Evolutionary conservation across 2,888 invertebrate species (phyloP), one percentile per base, ranked within the genome.

Genomic region (Protula sp.): DNA sequence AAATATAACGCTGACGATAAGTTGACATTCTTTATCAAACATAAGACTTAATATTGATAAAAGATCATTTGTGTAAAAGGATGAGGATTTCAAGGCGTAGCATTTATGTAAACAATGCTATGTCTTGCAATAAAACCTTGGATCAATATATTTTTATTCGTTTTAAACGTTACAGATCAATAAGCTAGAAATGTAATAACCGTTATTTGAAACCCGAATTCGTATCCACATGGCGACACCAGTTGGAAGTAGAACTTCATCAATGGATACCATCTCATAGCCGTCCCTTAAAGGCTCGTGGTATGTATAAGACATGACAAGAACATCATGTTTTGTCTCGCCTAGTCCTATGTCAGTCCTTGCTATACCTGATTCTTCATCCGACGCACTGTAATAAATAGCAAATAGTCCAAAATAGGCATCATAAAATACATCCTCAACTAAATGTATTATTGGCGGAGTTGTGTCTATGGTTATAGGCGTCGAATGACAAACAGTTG

Each of bases 381-480:
- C 53, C 9, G 3, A 26, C 14, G 28, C 50, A 19, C 24, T 9
- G 24, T 50, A 50, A 22, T 50, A 50, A 5, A 50, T 22, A 5
- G 50, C 50, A 5, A 50, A 5, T 50, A 50, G 5, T 9, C 24
- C 50, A 50, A 50, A 50, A n/a, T 50, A 19, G 5, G 5, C 50
- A 50, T 50, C 50, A 50, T 22, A 50, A 24, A 50, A 50, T 5
- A 50, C 50, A 50, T 50, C 50, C 24, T 50, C 50, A 19, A 50
- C 50, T 22, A 5, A n/a, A 50, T 19, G 50, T 26, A 50, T 19
- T 9, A 50, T 50, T 5, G 50, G 50, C 5, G 50, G 50, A 5
- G 50, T 50, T 19, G 24, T 9, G 50, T 50, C 50, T 5, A 50
- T 22, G 50, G 24, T 50, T 5, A 50, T 19, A 22, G 9, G 14